phyloP scores from a whole-genome alignment of 1,140 invertebrate genomes.

The Bombus haemorrhoidalis region DNA sequence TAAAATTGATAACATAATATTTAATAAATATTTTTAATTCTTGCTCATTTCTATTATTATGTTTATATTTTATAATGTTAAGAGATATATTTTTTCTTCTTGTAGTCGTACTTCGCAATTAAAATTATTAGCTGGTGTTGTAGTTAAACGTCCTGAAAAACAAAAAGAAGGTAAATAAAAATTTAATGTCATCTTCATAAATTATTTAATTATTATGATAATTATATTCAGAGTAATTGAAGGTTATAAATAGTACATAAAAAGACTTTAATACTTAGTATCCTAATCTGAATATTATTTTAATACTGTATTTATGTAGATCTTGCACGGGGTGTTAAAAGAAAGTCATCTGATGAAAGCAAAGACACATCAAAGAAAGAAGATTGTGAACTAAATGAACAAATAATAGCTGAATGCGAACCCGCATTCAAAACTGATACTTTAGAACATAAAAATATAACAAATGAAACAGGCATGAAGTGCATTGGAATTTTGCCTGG shows the following conservation, averaged over 20 bases:
- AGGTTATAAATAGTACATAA: not conserved
- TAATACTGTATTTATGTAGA: conserved; percentile 26
- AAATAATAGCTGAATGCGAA: conserved; percentile 43
- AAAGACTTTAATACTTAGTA: not conserved
- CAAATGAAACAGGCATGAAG: conserved; percentile 79
- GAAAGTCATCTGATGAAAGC: conserved; percentile 84
- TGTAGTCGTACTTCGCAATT: conserved; percentile 82
- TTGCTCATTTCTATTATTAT: conserved; percentile 25
- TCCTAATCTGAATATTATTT: not conserved
- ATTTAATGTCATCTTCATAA: conserved; percentile 45
- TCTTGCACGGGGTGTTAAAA: conserved; percentile 78
- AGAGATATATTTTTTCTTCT: conserved; percentile 52
- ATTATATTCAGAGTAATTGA: not conserved
- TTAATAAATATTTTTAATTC: conserved; percentile 10
- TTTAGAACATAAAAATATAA: conserved; percentile 3
- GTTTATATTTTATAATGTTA: conserved; percentile 33
- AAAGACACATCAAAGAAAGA: conserved; percentile 54
- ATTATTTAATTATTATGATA: not conserved
- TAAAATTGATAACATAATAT: not conserved
- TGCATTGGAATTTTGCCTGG: conserved; percentile 91
- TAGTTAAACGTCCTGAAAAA: conserved; percentile 84
- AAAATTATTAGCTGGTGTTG: conserved; percentile 84
- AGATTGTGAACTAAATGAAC: conserved; percentile 44
- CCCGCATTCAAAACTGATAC: conserved; percentile 3
- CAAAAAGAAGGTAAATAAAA: conserved; percentile 79